Evolutionary conservation across 2,113 vertebrate genomes (phyloP), one percentile per base, ranked within the genome.

Genomic region (Oceanites oceanicus): DNA sequence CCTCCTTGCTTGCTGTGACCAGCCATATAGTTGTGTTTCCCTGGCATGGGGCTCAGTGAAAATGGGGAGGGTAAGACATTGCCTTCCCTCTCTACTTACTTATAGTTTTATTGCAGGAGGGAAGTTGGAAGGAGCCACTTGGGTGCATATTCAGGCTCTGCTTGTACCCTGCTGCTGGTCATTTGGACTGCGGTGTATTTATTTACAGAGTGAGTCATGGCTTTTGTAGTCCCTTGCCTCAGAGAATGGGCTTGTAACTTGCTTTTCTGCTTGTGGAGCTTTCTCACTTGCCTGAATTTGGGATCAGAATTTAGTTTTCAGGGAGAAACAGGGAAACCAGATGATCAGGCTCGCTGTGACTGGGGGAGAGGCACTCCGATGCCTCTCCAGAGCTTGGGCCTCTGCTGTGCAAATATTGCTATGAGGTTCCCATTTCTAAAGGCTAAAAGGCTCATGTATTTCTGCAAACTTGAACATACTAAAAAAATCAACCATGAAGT

Each of bases 11-110:
- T 36, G 13, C 14, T 76, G 49, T 4, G 52, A 49, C 6, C 14
- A 56, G 29, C 27, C 13, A 9, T 2, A 40, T 1, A 0, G 5
- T 15, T 42, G 32, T 2, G 3, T 77, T 86, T 71, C 58, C 13
- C 50, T 89, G 36, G 8, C 13, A 7, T 0, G 1, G 21, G 6
- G 13, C 34, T 47, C 10, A 15, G 12, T 63, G 38, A 23, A 76
- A 88, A 65, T 22, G 5, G 21, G 20, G 5, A 78, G 22, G 5
- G 7, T 18, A 67, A 50, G 17, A 23, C 38, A 50, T 25, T 88
- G 40, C 10, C 18, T 86, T 65, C 26, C 25, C 36, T 79, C 40
- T 61, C 32, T n/a, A 14, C n/a, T n/a, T 59, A 9, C 7, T 32
- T 58, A 21, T 42, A 9, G 13, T 44, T 71, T 75, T 63, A 49